Base-by-base conservation (phyloP, 2,888 invertebrate genomes). In the Cosmorhoe ocellata region DNA sequence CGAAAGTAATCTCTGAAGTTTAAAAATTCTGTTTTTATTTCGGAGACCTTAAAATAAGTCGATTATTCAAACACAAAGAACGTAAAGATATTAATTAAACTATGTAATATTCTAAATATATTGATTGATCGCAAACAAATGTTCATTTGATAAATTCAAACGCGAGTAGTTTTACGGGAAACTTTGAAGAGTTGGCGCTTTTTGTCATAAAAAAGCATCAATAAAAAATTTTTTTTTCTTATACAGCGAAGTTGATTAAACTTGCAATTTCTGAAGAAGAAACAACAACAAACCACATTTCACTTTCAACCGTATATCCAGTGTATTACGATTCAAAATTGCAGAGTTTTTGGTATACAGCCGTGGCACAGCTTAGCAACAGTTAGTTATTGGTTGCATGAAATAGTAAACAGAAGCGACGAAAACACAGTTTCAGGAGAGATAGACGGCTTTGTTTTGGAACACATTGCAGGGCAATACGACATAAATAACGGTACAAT, bases 1-100 rank as follows among this genome's bases (percentile, higher is more conserved):
- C 66, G 64, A 65, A 52, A 51, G 44, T 34, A 60, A 63, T 57
- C 63, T 70, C 38, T 59, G 58, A 61, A 64, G 56, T 70, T 79
- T 67, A 77, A 78, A 76, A 77, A 79, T 80, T 80, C 41, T 44
- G 46, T 74, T 75, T 77, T 73, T 72, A 66, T 73, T 66, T 71
- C 61, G 45, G 43, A 53, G 5, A 74, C 71, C 59, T 72, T 62
- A 31, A 47, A 51, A 44, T 51, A 58, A 58, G 40, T 54, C 30
- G 31, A 47, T 51, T 49, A 47, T 40, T 51, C 53, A 60, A 42
- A 49, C 52, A 55, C 18, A 56, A 46, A 53, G 44, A 36, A 49
- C 40, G 18, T 37, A 53, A 49, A 44, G 26, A n/a, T n/a, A n/a
- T n/a, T n/a, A n/a, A n/a, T n/a, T 49, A 59, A 74, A 77, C 71